Evolutionary conservation across 2,797 vertebrate species (phyloP).

Genomic region (Leptodactylus fallax): DNA sequence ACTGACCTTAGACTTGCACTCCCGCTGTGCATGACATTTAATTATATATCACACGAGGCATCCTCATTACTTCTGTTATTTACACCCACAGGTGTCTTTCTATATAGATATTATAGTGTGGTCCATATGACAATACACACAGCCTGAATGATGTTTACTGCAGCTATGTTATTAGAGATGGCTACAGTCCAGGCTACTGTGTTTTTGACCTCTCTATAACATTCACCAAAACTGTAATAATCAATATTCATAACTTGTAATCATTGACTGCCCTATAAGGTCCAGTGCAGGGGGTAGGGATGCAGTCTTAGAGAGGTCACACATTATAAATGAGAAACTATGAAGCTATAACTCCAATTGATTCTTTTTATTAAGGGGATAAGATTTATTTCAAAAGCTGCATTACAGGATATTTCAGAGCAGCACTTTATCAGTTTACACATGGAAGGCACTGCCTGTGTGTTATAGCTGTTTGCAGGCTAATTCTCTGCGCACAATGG

Average conservation of each 20-base stretch:
- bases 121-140: background rate
- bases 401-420: too few relatives aligned
- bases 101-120: background rate
- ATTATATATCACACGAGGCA: slow-evolving; percentile 14
- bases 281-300: background rate
- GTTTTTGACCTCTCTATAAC: background rate
- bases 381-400: too few relatives aligned
- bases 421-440: too few relatives aligned
- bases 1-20: background rate
- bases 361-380: too few relatives aligned
- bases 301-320: too few relatives aligned
- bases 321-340: too few relatives aligned
- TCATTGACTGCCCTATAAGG: background rate
- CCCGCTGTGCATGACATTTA: background rate
- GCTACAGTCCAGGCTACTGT: background rate
- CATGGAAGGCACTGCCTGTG: too few relatives aligned
- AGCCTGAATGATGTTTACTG: background rate
- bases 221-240: background rate
- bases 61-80: background rate
- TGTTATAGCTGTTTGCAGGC: too few relatives aligned
- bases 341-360: too few relatives aligned
- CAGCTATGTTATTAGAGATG: background rate
- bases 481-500: too few relatives aligned
- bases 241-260: background rate
- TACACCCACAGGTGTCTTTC: background rate